Conservation (phyloP, 2,888 invertebrate species). For the Nomada ruficornis region DNA sequence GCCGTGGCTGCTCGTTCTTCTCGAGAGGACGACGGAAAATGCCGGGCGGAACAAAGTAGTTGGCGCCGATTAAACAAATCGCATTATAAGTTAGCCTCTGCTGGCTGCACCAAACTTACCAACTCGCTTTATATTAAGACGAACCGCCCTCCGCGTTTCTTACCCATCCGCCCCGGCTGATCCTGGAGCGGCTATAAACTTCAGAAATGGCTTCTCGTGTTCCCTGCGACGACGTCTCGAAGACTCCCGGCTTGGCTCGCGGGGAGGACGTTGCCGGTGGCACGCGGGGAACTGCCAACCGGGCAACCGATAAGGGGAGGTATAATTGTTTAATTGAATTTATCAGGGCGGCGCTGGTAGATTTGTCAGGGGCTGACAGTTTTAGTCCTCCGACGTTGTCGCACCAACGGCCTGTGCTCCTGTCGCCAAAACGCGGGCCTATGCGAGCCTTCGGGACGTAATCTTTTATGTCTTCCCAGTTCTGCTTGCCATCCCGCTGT, state of each 20-base stretch:
- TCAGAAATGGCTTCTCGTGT: slow-evolving; percentile 78
- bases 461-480: slow-evolving; percentile 24
- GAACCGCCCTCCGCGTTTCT: slow-evolving; percentile 75
- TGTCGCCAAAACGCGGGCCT: slow-evolving; percentile 49
- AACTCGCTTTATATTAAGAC: slow-evolving; percentile 83
- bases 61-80: slow-evolving; percentile 84
- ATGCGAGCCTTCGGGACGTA: slow-evolving; percentile 14
- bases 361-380: slow-evolving; percentile 77
- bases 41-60: slow-evolving; percentile 80
- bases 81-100: slow-evolving; percentile 83
- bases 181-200: slow-evolving; percentile 82
- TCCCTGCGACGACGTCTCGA: slow-evolving; percentile 40
- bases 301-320: slow-evolving; percentile 45
- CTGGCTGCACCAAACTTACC: slow-evolving; percentile 81
- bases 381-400: slow-evolving; percentile 69
- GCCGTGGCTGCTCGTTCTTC: slow-evolving; percentile 61
- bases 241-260: slow-evolving; percentile 46
- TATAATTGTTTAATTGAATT: slow-evolving; percentile 84
- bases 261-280: slow-evolving; percentile 15
- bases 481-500: background rate
- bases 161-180: slow-evolving; percentile 71
- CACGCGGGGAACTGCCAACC: slow-evolving; percentile 14
- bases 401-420: slow-evolving; percentile 38
- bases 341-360: slow-evolving; percentile 76
- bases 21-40: slow-evolving; percentile 67